Conservation (phyloP, 92 coral and sea anemone genomes). For the Virgularia gustaviana region DNA sequence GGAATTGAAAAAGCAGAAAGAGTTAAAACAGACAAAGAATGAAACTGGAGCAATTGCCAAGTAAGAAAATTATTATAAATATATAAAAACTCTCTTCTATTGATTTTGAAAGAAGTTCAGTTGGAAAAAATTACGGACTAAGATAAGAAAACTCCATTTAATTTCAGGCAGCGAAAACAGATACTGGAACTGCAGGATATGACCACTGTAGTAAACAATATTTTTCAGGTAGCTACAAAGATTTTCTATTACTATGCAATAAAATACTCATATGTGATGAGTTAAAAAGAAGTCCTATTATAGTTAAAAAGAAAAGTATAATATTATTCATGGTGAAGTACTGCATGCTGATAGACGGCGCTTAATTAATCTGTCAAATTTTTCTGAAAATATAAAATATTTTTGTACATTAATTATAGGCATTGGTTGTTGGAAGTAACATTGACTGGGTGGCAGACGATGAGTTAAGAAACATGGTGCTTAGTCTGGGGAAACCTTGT, state of each 20-base stretch:
- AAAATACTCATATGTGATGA: background rate
- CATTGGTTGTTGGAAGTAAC: conserved; percentile 85
- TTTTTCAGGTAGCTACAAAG: conserved; percentile 63
- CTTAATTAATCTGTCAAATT: too few relatives aligned
- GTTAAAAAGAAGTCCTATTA: background rate
- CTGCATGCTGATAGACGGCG: too few relatives aligned
- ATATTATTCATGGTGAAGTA: too few relatives aligned
- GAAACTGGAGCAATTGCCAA: too few relatives aligned
- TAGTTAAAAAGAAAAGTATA: too few relatives aligned
- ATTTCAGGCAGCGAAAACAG: conserved; percentile 34
- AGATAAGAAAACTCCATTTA: too few relatives aligned
- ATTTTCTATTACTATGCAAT: background rate
- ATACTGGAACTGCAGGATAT: conserved; percentile 51
- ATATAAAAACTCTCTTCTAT: too few relatives aligned
- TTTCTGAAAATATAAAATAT: too few relatives aligned
- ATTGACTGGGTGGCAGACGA: conserved; percentile 90
- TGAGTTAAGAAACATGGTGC: conserved; percentile 62
- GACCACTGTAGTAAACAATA: conserved; percentile 60
- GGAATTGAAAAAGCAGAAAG: background rate
- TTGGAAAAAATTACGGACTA: too few relatives aligned
- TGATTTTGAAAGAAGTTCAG: too few relatives aligned
- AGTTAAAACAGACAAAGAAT: background rate
- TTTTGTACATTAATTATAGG: too few relatives aligned
- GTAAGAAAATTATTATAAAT: too few relatives aligned
- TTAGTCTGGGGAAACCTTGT: conserved; percentile 66